Evolutionary conservation across 2,888 invertebrate species (phyloP).

Genomic region (Pterobdella sp.): DNA sequence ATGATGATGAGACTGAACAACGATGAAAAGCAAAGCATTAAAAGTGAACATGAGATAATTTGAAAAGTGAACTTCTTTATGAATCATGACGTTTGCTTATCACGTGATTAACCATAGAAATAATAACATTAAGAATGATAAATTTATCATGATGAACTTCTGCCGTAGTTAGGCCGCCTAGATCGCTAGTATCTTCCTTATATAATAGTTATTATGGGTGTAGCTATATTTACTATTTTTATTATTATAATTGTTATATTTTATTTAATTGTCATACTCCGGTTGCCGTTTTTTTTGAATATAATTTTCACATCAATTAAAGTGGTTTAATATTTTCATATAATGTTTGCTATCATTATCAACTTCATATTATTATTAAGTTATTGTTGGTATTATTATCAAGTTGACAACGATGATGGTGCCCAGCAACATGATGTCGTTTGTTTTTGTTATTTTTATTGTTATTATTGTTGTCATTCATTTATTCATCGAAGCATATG

Average conservation of each 20-base stretch:
- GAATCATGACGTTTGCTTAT: too few relatives aligned
- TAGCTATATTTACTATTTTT: background rate
- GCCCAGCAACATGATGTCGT: background rate
- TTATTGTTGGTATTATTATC: background rate
- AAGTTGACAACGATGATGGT: background rate
- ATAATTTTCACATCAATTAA: background rate
- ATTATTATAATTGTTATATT: background rate
- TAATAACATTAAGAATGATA: too few relatives aligned
- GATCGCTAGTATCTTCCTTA: background rate
- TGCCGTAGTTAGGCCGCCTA: background rate
- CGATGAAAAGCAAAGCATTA: too few relatives aligned
- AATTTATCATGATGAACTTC: background rate
- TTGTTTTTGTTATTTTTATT: background rate
- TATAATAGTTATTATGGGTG: background rate
- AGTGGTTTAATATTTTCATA: background rate
- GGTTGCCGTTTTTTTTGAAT: background rate
- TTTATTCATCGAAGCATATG: too few relatives aligned
- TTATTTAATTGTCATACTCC: background rate
- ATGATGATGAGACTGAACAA: too few relatives aligned
- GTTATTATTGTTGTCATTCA: slow-evolving; percentile 19
- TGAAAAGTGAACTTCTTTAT: too few relatives aligned
- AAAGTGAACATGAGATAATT: too few relatives aligned
- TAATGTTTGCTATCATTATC: background rate
- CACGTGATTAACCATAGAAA: too few relatives aligned
- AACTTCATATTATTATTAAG: background rate